phyloP scores from a whole-genome alignment of 2,888 invertebrate species.

The Parnassius glacialis region DNA sequence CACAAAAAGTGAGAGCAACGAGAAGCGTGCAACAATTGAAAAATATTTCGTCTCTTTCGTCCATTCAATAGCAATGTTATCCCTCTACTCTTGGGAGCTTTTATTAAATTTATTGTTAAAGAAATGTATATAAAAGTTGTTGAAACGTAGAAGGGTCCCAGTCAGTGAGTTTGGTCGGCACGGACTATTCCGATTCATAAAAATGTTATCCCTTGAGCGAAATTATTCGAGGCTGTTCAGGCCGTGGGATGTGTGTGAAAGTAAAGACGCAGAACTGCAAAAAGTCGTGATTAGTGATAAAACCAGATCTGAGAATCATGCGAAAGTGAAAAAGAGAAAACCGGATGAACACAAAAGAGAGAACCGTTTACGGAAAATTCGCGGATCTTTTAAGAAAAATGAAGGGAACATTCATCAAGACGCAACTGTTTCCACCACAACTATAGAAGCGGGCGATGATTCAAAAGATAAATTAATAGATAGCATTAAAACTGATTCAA shows the following conservation, averaged over 20 bases:
- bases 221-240: slow-evolving; percentile 80
- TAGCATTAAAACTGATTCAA: background rate
- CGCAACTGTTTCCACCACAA: slow-evolving; percentile 81
- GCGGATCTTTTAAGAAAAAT: slow-evolving; percentile 63
- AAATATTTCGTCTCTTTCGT: slow-evolving; percentile 78
- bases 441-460: slow-evolving; percentile 52
- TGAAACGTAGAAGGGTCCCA: slow-evolving; percentile 71
- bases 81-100: slow-evolving; percentile 72
- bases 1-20: slow-evolving; percentile 37
- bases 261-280: slow-evolving; percentile 36
- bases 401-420: slow-evolving; percentile 72
- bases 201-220: slow-evolving; percentile 64
- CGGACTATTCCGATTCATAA: slow-evolving; percentile 43
- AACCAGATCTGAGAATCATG: slow-evolving; percentile 37
- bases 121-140: slow-evolving; percentile 79
- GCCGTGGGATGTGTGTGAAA: slow-evolving; percentile 81
- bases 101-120: slow-evolving; percentile 80
- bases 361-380: slow-evolving; percentile 68
- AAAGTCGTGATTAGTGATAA: slow-evolving; percentile 37
- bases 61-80: slow-evolving; percentile 66
- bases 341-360: slow-evolving; percentile 57
- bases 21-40: slow-evolving; percentile 80
- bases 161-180: slow-evolving; percentile 58
- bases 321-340: slow-evolving; percentile 48
- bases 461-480: slow-evolving; percentile 29